Evolutionary conservation across 1,140 invertebrate species (phyloP).

Genomic region (Drosophila erecta): DNA sequence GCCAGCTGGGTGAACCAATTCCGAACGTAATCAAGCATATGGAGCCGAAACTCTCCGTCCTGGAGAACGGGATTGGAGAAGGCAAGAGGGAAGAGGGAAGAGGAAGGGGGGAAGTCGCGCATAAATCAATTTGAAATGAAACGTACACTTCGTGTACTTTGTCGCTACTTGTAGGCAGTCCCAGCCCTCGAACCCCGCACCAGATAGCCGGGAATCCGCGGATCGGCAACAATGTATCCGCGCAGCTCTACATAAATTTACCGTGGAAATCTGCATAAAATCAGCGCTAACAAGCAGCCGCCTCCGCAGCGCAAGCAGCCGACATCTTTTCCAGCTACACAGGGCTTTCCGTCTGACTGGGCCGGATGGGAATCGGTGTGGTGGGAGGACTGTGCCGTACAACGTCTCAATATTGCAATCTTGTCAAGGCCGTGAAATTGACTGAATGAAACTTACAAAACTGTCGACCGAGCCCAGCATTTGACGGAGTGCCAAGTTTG

Average conservation of each 20-base stretch:
- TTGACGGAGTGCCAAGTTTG: constrained; percentile 41
- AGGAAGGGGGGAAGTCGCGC: constrained; percentile 19
- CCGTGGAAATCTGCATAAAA: constrained; percentile 77
- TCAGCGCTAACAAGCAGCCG: constrained; percentile 76
- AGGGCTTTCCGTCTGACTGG: constrained; percentile 56
- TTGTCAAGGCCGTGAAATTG: constrained; percentile 55
- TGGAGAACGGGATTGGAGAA: not conserved
- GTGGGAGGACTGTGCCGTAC: constrained; percentile 7
- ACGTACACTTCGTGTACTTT: constrained; percentile 73
- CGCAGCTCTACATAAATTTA: constrained; percentile 76
- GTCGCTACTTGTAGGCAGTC: constrained; percentile 46
- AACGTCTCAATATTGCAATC: constrained; percentile 71
- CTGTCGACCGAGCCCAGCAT: constrained; percentile 55
- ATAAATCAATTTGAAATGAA: constrained; percentile 82
- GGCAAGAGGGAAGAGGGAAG: too few relatives aligned
- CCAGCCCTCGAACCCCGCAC: not conserved
- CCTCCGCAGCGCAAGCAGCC: constrained; percentile 46
- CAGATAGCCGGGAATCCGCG: constrained; percentile 21
- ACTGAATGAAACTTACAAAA: constrained; percentile 62
- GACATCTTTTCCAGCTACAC: constrained; percentile 67
- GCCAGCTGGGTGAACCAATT: constrained; percentile 43
- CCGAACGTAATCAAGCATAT: constrained; percentile 61
- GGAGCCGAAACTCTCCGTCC: constrained; percentile 10
- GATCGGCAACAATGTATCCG: constrained; percentile 68
- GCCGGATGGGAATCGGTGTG: constrained; percentile 1